Percentiles rank a stretch among this genome's conserved stretches.
Evolutionary conservation across 1,140 invertebrate species (phyloP).

Genomic region (Oryzaephilus surinamensis): DNA sequence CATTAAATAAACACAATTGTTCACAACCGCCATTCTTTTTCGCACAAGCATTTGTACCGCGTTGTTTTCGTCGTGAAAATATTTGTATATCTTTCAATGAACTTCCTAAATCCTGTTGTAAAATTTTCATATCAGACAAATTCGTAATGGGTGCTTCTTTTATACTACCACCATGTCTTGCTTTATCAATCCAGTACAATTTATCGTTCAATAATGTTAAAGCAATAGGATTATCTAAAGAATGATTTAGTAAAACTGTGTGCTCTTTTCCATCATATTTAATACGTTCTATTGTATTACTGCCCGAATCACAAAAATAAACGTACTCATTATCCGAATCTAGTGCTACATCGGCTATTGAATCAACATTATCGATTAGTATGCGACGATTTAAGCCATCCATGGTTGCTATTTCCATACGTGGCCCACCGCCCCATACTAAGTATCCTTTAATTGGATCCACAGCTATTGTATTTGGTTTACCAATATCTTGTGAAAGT

Average conservation of each 20-base stretch:
- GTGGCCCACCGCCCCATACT: constrained; percentile 51
- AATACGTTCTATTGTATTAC: constrained; percentile 73
- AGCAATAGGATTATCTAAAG: constrained; percentile 67
- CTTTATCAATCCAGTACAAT: constrained; percentile 84
- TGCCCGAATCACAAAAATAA: constrained; percentile 84
- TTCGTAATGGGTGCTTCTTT: constrained; percentile 50
- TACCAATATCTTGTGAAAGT: constrained; percentile 56
- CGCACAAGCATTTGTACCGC: constrained; percentile 55
- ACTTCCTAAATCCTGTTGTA: constrained; percentile 51
- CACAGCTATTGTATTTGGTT: constrained; percentile 53
- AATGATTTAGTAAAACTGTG: constrained; percentile 48
- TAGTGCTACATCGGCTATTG: constrained; percentile 48
- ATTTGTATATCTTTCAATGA: constrained; percentile 62
- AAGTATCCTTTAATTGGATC: constrained; percentile 52
- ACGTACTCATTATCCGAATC: constrained; percentile 43
- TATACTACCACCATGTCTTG: constrained; percentile 53
- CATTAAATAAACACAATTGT: constrained; percentile 65
- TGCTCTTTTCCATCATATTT: constrained; percentile 60
- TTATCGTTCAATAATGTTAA: constrained; percentile 60
- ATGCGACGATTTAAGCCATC: constrained; percentile 47
- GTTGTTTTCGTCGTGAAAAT: constrained; percentile 45
- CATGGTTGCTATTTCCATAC: constrained; percentile 45
- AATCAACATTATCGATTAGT: too few species aligned
- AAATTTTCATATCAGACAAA: constrained; percentile 41
- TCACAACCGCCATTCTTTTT: constrained; percentile 65